Evolutionary conservation across 2,888 invertebrate genomes (phyloP).

Genomic region (Xylocampa areola): DNA sequence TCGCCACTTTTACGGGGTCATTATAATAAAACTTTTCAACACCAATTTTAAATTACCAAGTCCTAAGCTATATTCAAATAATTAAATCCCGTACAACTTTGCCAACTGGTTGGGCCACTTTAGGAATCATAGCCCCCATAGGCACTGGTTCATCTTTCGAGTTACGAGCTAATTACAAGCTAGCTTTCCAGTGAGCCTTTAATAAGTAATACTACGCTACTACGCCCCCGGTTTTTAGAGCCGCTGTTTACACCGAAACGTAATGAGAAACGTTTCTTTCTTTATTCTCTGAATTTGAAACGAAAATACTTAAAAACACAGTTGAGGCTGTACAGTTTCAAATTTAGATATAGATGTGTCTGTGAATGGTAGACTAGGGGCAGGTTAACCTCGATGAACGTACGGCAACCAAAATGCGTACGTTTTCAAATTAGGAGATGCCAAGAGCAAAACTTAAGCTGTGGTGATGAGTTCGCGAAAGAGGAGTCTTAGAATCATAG

Average conservation of each 20-base stretch:
- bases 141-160: conserved; percentile 67
- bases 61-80: conserved; percentile 53
- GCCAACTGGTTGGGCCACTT: conserved; percentile 46
- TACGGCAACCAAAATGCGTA: no score
- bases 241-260: conserved; percentile 61
- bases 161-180: conserved; percentile 75
- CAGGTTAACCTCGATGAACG: no score
- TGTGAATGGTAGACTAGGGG: no score
- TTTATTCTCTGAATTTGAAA: background rate
- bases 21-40: conserved; percentile 43
- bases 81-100: conserved; percentile 55
- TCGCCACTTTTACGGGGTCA: conserved; percentile 11
- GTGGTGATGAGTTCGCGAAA: no score
- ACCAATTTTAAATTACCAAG: conserved; percentile 48
- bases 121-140: conserved; percentile 61
- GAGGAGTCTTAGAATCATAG: no score
- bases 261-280: background rate
- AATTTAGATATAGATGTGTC: no score
- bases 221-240: conserved; percentile 61
- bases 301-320: no score
- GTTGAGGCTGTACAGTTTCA: no score
- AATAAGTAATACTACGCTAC: conserved; percentile 73
- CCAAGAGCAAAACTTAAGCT: no score
- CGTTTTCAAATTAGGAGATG: no score
- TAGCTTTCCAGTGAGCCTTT: conserved; percentile 69